These are phyloP conservation scores for Ectemnius cavifrons DNA, from an alignment of 2,888 invertebrate genomes.

Conservation along the genomic window DNA sequence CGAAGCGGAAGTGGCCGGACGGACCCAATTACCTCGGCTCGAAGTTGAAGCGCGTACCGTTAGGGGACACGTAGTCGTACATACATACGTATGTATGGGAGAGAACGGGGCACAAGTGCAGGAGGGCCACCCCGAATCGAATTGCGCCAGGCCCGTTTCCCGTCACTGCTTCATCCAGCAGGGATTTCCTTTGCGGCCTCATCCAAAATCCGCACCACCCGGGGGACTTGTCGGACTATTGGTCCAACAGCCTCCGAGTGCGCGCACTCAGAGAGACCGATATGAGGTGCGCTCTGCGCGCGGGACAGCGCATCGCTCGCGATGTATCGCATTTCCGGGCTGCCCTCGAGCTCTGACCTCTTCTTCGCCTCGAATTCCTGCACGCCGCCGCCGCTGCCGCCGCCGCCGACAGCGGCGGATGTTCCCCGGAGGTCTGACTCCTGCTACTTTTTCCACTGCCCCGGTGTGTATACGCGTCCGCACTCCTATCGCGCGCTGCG, in stretches of 20 bases:
- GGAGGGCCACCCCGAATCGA: slow-evolving; percentile 58
- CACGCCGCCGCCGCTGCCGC: slow-evolving; percentile 40
- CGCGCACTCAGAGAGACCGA: not conserved
- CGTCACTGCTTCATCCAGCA: slow-evolving; percentile 32
- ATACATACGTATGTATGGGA: slow-evolving; percentile 27
- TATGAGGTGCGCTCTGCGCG: slow-evolving; percentile 35
- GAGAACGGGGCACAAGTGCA: slow-evolving; percentile 16
- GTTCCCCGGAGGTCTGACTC: slow-evolving; percentile 45
- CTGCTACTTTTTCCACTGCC: slow-evolving; percentile 21
- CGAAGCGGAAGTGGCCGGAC: slow-evolving; percentile 52
- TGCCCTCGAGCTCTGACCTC: slow-evolving; percentile 61
- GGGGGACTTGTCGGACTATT: slow-evolving; percentile 15
- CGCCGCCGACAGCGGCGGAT: slow-evolving; percentile 30
- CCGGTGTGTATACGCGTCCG: not conserved
- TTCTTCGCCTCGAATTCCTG: slow-evolving; percentile 61
- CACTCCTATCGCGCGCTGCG: slow-evolving; percentile 18
- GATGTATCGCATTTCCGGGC: slow-evolving; percentile 69
- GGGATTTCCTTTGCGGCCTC: slow-evolving; percentile 22
- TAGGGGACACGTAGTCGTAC: slow-evolving; percentile 30
- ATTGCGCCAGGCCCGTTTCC: slow-evolving; percentile 36
- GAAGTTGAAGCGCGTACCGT: slow-evolving; percentile 54
- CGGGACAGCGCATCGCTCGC: slow-evolving; percentile 47
- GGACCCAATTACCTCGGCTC: slow-evolving; percentile 60
- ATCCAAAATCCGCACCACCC: slow-evolving; percentile 10
- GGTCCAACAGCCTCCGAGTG: not conserved